Evolutionary conservation across 2,113 vertebrate species (phyloP).

Genomic region (Entelurus aequoreus): DNA sequence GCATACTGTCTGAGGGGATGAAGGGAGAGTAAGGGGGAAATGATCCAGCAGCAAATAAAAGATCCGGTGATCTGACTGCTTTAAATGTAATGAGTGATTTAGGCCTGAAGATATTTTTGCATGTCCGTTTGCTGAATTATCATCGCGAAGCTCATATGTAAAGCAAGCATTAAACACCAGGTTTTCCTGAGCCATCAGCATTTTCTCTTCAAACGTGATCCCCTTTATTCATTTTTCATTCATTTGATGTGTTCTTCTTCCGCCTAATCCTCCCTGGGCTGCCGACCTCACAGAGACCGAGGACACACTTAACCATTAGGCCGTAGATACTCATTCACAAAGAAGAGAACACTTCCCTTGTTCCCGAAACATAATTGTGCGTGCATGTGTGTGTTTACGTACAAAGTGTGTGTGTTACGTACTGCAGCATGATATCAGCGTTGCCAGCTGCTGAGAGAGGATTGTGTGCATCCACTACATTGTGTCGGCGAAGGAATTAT

Average conservation of each 20-base stretch:
- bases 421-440: conserved; percentile 42
- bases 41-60: not conserved
- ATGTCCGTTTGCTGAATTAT: conserved; percentile 17
- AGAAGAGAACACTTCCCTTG: conserved; percentile 45
- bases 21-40: not conserved
- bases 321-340: conserved; percentile 48
- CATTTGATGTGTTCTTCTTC: conserved; percentile 40
- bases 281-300: conserved; percentile 58
- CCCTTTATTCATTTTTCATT: conserved; percentile 31
- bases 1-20: not conserved
- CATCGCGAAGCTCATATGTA: conserved; percentile 40
- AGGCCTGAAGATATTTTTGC: conserved; percentile 15
- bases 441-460: conserved; percentile 31
- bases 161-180: conserved; percentile 39
- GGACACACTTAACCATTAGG: conserved; percentile 54
- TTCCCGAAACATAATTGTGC: conserved; percentile 15
- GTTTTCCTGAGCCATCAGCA: conserved; percentile 43
- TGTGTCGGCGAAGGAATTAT: conserved; percentile 23
- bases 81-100: conserved; percentile 23
- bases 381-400: not conserved
- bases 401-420: conserved; percentile 12
- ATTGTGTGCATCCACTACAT: conserved; percentile 29
- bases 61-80: not conserved
- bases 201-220: conserved; percentile 1
- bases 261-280: conserved; percentile 58